These are phyloP conservation scores for Cryptophagus acutangulus DNA, from an alignment of 2,888 invertebrate genomes.

Conservation along the genomic window DNA sequence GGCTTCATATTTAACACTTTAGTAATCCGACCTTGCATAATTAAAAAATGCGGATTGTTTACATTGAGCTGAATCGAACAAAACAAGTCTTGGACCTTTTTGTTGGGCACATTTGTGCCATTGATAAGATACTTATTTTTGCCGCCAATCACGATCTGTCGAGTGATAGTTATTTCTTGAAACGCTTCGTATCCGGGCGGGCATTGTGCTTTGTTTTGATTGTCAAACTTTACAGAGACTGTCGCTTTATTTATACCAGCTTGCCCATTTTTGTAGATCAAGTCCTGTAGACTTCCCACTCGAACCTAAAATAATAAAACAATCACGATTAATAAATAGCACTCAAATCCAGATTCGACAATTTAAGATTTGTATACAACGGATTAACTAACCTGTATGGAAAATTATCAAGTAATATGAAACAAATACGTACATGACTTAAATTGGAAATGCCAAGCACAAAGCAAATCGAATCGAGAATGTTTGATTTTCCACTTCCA, in stretches of 20 bases:
- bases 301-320: constrained; percentile 66
- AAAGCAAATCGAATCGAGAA: constrained; percentile 96
- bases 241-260: constrained; percentile 93
- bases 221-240: constrained; percentile 94
- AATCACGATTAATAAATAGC: not conserved
- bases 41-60: constrained; percentile 98
- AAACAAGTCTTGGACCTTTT: constrained; percentile 89
- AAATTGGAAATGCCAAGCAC: constrained; percentile 93
- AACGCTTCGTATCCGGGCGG: constrained; percentile 90
- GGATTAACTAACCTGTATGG: too few species aligned
- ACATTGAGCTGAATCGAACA: constrained; percentile 96
- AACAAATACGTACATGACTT: constrained; percentile 75
- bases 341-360: too few species aligned
- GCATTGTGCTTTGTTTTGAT: constrained; percentile 70
- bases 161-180: constrained; percentile 85
- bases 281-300: constrained; percentile 83
- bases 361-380: too few species aligned
- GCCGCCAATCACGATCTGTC: constrained; percentile 84
- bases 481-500: constrained; percentile 96
- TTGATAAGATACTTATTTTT: constrained; percentile 93
- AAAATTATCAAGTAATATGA: too few species aligned
- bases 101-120: constrained; percentile 84
- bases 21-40: constrained; percentile 99
- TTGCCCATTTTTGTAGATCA: constrained; percentile 97
- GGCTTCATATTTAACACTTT: constrained; percentile 99